Evolutionary conservation across 2,888 invertebrate genomes (phyloP).

Genomic region (Amorpha juglandis): DNA sequence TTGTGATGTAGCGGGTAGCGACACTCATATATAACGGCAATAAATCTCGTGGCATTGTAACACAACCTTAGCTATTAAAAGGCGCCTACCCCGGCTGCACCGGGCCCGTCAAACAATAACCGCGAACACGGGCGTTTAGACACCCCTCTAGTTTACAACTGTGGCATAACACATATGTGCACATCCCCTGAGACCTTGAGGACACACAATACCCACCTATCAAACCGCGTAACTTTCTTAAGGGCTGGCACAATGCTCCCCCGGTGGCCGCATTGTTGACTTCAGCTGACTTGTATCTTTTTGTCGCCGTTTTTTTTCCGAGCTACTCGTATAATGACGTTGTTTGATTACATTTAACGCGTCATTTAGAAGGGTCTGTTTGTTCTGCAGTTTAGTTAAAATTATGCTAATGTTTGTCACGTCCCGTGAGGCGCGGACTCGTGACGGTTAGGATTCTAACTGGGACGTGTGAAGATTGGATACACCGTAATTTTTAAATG

Average conservation of each 20-base stretch:
- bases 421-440: neutral
- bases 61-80: constrained; percentile 33
- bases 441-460: neutral
- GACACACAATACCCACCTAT: constrained; percentile 57
- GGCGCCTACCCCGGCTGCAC: constrained; percentile 47
- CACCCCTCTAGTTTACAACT: constrained; percentile 31
- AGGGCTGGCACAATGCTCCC: constrained; percentile 65
- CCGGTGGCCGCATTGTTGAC: constrained; percentile 70
- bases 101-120: constrained; percentile 63
- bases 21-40: constrained; percentile 17
- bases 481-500: neutral
- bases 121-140: constrained; percentile 58
- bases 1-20: constrained; percentile 8
- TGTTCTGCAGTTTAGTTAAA: constrained; percentile 61
- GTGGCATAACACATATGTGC: constrained; percentile 45
- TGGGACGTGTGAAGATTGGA: neutral
- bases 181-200: constrained; percentile 35
- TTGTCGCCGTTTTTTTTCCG: constrained; percentile 63
- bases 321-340: constrained; percentile 71
- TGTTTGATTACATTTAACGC: constrained; percentile 76
- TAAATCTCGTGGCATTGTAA: constrained; percentile 10
- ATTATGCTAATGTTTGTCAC: constrained; percentile 66
- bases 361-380: constrained; percentile 75
- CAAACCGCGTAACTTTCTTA: constrained; percentile 75
- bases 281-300: constrained; percentile 68